Conservation (phyloP, 2,888 invertebrate species). For the Tetranychus piercei region DNA sequence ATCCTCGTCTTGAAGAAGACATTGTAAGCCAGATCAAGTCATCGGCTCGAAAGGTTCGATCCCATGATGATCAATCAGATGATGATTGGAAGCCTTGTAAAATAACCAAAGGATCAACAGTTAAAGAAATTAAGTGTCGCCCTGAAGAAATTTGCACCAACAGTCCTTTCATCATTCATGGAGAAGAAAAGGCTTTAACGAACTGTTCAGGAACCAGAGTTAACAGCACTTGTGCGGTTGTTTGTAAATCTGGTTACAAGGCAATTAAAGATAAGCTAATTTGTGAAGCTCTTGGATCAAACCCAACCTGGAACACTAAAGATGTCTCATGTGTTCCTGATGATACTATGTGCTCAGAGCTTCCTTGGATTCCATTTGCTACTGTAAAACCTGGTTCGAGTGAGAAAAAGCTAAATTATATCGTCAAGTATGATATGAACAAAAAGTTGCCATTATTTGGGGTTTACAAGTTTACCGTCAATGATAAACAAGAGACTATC, state of each 20-base stretch:
- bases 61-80: not conserved
- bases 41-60: slow-evolving; percentile 1
- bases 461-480: slow-evolving; percentile 9
- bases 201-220: slow-evolving; percentile 5
- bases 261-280: not conserved
- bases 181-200: not conserved
- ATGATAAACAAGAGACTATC: not conserved
- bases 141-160: slow-evolving; percentile 1
- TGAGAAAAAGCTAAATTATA: slow-evolving; percentile 12
- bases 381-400: not conserved
- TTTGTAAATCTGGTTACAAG: slow-evolving; percentile 14
- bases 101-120: not conserved
- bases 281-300: slow-evolving; percentile 6
- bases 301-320: slow-evolving; percentile 13
- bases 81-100: slow-evolving; percentile 2
- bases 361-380: not conserved
- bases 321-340: slow-evolving; percentile 6
- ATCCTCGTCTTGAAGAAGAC: not conserved
- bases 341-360: slow-evolving; percentile 2
- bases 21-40: not conserved
- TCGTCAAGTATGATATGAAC: slow-evolving; percentile 5
- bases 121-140: not conserved
- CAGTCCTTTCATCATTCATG: slow-evolving; percentile 5
- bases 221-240: slow-evolving; percentile 6
- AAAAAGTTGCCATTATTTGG: slow-evolving; percentile 13